Evolutionary conservation across 2,797 vertebrate genomes (phyloP).

Genomic region (Acanthurus tractus): DNA sequence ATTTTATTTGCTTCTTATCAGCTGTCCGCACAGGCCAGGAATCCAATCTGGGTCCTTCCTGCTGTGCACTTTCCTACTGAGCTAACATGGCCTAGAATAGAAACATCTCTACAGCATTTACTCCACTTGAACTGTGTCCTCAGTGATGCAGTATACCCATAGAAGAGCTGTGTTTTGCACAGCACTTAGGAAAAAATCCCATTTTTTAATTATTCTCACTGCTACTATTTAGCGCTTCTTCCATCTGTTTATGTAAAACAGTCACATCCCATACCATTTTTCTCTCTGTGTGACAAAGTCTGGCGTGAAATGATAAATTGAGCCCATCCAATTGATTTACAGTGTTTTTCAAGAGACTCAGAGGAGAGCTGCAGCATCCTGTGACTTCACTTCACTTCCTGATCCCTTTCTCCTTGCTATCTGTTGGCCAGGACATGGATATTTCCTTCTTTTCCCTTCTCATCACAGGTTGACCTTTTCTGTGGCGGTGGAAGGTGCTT

Average conservation of each 20-base stretch:
- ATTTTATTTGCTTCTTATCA: constrained; percentile 27
- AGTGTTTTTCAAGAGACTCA: constrained; percentile 72
- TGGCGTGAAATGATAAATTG: constrained; percentile 72
- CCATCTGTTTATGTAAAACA: constrained; percentile 64
- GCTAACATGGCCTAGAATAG: neutral
- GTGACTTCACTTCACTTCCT: constrained; percentile 60
- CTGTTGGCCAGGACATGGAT: constrained; percentile 59
- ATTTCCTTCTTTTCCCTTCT: constrained; percentile 68
- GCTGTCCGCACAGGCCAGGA: constrained; percentile 14
- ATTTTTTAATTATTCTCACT: constrained; percentile 17
- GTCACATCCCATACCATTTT: constrained; percentile 50
- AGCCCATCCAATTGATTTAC: constrained; percentile 66
- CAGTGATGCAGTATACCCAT: constrained; percentile 11
- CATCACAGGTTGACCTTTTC: constrained; percentile 53
- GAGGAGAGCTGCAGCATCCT: constrained; percentile 72
- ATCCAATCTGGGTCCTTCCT: constrained; percentile 15
- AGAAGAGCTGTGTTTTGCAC: constrained; percentile 4
- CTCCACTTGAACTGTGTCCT: constrained; percentile 20
- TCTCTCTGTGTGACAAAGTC: constrained; percentile 58
- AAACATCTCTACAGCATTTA: constrained; percentile 17
- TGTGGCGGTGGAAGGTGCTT: constrained; percentile 12
- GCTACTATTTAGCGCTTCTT: constrained; percentile 16
- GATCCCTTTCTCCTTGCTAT: constrained; percentile 56
- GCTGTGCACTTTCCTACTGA: constrained; percentile 7
- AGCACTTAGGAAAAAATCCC: constrained; percentile 19